These are phyloP conservation scores for Bergia puertoricense DNA, from an alignment of 92 coral and sea anemone genomes.

Conservation along the genomic window DNA sequence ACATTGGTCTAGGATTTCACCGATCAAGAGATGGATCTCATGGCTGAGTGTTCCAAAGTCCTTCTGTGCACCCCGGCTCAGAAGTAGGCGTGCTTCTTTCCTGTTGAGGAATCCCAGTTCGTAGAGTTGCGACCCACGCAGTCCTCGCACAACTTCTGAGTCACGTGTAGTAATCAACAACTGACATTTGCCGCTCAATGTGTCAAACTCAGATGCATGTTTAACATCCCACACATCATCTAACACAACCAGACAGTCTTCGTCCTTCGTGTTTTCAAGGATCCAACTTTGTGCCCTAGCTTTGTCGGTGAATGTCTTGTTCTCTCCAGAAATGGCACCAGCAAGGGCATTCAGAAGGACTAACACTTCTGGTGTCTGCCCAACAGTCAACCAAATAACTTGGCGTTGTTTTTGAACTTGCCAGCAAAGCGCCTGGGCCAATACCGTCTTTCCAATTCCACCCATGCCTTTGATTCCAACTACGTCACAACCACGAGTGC, in stretches of 20 bases:
- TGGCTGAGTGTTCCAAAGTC: constrained; percentile 29
- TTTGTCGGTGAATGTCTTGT: constrained; percentile 43
- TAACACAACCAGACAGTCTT: constrained; percentile 56
- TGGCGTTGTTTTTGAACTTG: constrained; percentile 50
- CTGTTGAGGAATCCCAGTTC: constrained; percentile 56
- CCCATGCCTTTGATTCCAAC: constrained; percentile 74
- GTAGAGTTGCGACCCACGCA: constrained; percentile 57
- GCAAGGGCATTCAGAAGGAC: constrained; percentile 55
- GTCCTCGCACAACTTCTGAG: constrained; percentile 62
- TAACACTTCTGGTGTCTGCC: constrained; percentile 61
- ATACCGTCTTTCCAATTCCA: constrained; percentile 70
- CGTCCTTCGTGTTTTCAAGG: constrained; percentile 46
- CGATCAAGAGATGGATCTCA: constrained; percentile 38
- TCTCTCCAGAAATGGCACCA: constrained; percentile 49
- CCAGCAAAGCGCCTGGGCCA: constrained; percentile 72
- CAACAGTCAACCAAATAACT: constrained; percentile 65
- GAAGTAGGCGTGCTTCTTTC: constrained; percentile 55
- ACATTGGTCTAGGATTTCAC: constrained; percentile 56
- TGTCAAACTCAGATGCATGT: constrained; percentile 61
- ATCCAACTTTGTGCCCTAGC: constrained; percentile 61
- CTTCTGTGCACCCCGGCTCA: constrained; percentile 49
- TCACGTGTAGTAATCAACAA: constrained; percentile 61
- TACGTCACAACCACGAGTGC: constrained; percentile 48
- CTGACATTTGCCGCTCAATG: constrained; percentile 62
- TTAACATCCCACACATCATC: constrained; percentile 74